phyloP scores from a whole-genome alignment of 92 coral and sea anemone species.

The Palythoa heliodiscus region DNA sequence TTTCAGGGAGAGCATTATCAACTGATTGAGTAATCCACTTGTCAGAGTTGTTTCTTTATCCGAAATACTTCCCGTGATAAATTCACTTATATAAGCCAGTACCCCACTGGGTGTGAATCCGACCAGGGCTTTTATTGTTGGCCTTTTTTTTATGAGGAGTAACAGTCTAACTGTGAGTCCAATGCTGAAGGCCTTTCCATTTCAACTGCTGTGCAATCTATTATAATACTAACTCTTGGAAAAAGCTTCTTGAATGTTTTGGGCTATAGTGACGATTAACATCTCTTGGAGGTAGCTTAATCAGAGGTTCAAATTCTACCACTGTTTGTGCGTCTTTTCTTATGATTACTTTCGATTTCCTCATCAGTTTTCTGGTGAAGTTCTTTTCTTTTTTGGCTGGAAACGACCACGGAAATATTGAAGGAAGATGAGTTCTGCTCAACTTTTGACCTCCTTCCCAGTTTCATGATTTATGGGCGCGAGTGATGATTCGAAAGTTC shows the following conservation, averaged over 20 bases:
- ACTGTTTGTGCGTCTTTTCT: constrained; percentile 7
- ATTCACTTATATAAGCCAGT: not conserved
- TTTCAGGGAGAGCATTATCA: not conserved
- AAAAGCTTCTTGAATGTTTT: constrained; percentile 25
- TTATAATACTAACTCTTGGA: constrained; percentile 30
- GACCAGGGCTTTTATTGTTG: constrained; percentile 15
- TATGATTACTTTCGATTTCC: not conserved
- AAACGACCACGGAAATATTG: not conserved
- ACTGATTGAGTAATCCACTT: too few species aligned
- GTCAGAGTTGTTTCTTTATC: too few species aligned
- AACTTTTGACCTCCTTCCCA: not conserved
- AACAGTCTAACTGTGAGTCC: constrained; percentile 23
- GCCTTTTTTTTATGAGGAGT: constrained; percentile 22
- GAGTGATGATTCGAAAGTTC: too few species aligned
- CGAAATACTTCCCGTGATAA: too few species aligned
- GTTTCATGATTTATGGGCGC: too few species aligned
- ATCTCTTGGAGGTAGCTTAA: constrained; percentile 32
- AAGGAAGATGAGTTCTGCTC: constrained; percentile 2
- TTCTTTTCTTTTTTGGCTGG: constrained; percentile 3
- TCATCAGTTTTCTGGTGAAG: constrained; percentile 10
- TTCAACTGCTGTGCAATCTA: not conserved
- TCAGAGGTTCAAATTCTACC: constrained; percentile 44
- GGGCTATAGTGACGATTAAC: constrained; percentile 37
- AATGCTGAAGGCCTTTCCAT: constrained; percentile 15
- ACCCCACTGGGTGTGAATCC: constrained; percentile 35